phyloP scores from a whole-genome alignment of 2,113 vertebrate species.

The Bos javanicus region DNA sequence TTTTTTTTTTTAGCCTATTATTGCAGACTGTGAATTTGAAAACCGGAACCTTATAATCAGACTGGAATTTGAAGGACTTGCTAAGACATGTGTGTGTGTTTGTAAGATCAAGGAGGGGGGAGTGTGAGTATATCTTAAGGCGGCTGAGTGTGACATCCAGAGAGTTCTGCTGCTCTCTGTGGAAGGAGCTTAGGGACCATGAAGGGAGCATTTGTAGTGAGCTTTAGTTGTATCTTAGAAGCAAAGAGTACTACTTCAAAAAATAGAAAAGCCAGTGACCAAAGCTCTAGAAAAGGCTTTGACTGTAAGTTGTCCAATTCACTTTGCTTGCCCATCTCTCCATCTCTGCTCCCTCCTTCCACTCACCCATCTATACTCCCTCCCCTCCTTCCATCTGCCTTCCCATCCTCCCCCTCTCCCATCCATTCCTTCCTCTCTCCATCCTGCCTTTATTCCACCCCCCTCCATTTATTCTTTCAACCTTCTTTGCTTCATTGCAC shows the following conservation, averaged over 20 bases:
- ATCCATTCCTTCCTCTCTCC: not conserved
- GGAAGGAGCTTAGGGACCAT: not conserved
- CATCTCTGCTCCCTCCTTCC: not conserved
- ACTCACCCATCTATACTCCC: not conserved
- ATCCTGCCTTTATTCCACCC: not conserved
- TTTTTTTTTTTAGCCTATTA: not conserved
- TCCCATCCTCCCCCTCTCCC: not conserved
- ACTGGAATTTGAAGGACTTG: not conserved
- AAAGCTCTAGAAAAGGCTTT: not conserved
- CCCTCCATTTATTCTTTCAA: not conserved
- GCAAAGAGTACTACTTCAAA: not conserved
- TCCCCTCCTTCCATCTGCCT: not conserved
- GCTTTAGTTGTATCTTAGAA: not conserved
- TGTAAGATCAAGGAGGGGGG: not conserved
- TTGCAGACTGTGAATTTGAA: not conserved
- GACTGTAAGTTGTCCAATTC: not conserved
- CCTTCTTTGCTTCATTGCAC: not conserved
- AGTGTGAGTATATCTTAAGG: not conserved
- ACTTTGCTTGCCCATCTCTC: not conserved
- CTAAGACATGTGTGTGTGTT: not conserved
- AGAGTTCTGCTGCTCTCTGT: not conserved
- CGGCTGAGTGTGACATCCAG: not conserved
- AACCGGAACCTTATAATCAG: not conserved
- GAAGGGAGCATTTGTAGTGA: fast-evolving
- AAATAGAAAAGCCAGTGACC: not conserved